Evolutionary conservation across 2,797 vertebrate genomes (phyloP), one percentile per base, ranked within the genome.

Genomic region (Argentina silus): DNA sequence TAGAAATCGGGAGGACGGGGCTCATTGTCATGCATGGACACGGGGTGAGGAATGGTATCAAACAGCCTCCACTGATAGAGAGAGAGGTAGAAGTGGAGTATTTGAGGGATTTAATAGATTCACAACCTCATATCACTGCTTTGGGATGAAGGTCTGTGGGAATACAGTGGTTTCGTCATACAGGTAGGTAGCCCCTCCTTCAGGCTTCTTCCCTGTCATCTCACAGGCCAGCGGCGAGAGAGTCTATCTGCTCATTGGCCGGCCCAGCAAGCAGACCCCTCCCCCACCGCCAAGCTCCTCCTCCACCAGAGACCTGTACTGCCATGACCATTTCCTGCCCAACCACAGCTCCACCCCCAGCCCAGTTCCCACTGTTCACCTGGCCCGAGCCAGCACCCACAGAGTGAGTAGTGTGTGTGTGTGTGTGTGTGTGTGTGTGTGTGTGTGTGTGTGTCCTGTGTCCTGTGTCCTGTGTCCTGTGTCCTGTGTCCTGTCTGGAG

Each of bases 221-320:
- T 73, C 69, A 0, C 42, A 99, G 97, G 97, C 96, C 44, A 99
- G 97, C 0, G 98, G 97, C 73, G 98, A 99, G 85, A 94, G 95
- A 84, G 98, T 99, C 77, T 94, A 96, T 80, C 91, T 99, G 85
- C 82, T 97, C 60, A 94, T 99, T 80, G 95, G 95, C 72, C 95
- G 98, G 81, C 90, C 95, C 36, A 91, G 89, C 87, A 99, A 98
- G 87, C 91, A 92, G 15, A 91, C 91, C 50, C 91, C 92, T 27
- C 92, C 91, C n/a, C 91, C 92, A 3, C 92, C 92, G n/a, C 93
- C 77, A 87, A 95, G 92, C 89, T 93, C 94, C 72, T 95, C 89
- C 85, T 92, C 95, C 78, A 88, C 91, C 80, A 94, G 96, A 86
- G 97, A 99, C 82, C 87, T 93, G 0, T 96, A 95, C 85, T 94